These are phyloP conservation scores for Agraylea sexmaculata DNA, from an alignment of 1,140 invertebrate species.

Conservation along the genomic window DNA sequence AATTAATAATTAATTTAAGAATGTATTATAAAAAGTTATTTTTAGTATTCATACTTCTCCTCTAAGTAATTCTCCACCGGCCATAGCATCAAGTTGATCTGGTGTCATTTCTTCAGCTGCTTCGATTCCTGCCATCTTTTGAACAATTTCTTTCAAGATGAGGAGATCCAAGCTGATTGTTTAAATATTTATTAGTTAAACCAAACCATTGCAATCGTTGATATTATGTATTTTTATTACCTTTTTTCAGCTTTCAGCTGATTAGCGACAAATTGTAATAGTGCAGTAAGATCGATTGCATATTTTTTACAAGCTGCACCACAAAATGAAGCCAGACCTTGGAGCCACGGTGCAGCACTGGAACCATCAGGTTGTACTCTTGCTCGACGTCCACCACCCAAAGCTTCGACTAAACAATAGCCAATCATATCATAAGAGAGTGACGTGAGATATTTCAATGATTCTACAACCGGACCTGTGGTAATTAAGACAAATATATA, in stretches of 20 bases:
- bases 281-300: slow-evolving; percentile 85
- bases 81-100: slow-evolving; percentile 92
- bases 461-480: slow-evolving; percentile 84
- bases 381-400: slow-evolving; percentile 63
- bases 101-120: slow-evolving; percentile 91
- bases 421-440: slow-evolving; percentile 94
- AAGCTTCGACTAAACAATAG: slow-evolving; percentile 89
- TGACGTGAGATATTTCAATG: slow-evolving; percentile 90
- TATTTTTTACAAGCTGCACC: slow-evolving; percentile 96
- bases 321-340: slow-evolving; percentile 87
- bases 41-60: slow-evolving; percentile 57
- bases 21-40: slow-evolving; percentile 6
- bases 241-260: slow-evolving; percentile 93
- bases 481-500: too few species aligned
- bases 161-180: slow-evolving; percentile 75
- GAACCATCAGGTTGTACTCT: slow-evolving; percentile 81
- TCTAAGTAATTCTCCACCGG: slow-evolving; percentile 88
- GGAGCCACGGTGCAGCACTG: slow-evolving; percentile 90
- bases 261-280: slow-evolving; percentile 95
- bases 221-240: slow-evolving; percentile 37
- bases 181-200: too few species aligned
- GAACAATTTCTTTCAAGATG: slow-evolving; percentile 94
- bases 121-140: slow-evolving; percentile 99
- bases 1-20: slow-evolving; percentile 12
- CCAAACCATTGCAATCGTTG: not conserved